These are phyloP conservation scores for Phymorhynchus buccinoides DNA, from an alignment of 1,140 invertebrate species.

Conservation along the genomic window DNA sequence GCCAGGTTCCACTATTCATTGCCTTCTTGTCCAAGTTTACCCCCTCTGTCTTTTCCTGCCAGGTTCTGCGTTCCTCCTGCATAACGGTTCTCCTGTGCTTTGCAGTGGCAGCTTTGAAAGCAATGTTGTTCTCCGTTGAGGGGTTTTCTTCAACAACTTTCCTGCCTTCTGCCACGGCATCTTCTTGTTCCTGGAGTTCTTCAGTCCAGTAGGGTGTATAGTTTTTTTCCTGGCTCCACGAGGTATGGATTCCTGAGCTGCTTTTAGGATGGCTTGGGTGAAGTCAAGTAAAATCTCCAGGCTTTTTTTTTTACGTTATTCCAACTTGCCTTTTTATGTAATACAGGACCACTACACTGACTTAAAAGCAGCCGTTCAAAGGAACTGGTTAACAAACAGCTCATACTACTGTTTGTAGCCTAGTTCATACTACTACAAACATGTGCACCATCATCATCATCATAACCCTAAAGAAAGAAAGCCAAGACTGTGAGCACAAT, in stretches of 20 bases:
- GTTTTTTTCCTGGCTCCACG: constrained; percentile 6
- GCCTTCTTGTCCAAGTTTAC: neutral
- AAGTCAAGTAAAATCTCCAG: neutral
- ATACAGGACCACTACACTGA: no score
- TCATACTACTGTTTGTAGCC: no score
- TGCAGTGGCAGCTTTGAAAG: no score
- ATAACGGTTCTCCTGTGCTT: constrained; percentile 25
- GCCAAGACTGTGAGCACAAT: no score
- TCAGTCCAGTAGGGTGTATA: constrained; percentile 25
- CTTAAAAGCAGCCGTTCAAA: no score
- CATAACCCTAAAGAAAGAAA: no score
- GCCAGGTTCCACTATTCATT: neutral
- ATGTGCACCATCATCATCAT: no score
- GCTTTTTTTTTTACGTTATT: neutral
- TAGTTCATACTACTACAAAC: no score
- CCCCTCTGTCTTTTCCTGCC: neutral
- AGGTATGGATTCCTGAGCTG: constrained; percentile 30
- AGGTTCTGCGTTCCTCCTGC: constrained; percentile 9
- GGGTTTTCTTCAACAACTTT: neutral
- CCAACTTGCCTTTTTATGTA: neutral
- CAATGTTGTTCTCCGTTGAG: neutral
- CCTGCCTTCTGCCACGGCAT: neutral
- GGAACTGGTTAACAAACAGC: no score
- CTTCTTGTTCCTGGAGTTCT: neutral
- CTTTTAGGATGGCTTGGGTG: constrained; percentile 16